These are phyloP conservation scores for Conger conger DNA, from an alignment of 2,113 vertebrate genomes.

Conservation along the genomic window DNA sequence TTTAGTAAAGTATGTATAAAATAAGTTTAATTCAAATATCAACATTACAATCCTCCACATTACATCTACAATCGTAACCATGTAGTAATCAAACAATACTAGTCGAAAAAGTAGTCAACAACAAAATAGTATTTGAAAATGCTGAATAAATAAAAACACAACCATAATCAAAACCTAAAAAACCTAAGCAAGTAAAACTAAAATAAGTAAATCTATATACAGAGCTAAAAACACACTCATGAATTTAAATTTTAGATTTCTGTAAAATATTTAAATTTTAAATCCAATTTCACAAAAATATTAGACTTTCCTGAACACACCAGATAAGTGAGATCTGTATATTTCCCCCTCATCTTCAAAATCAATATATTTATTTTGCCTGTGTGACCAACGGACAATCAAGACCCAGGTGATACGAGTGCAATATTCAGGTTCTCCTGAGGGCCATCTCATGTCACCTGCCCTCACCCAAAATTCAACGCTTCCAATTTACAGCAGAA, in stretches of 20 bases:
- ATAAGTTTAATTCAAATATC: not conserved
- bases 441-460: not conserved
- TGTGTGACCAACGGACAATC: not conserved
- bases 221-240: not conserved
- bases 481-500: too few relatives aligned
- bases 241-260: not conserved
- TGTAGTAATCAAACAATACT: not conserved
- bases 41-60: not conserved
- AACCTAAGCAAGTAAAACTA: not conserved
- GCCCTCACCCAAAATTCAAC: not conserved
- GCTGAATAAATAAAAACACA: not conserved
- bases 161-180: not conserved
- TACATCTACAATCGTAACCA: not conserved
- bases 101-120: not conserved
- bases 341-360: conserved; percentile 5
- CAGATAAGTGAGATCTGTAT: not conserved
- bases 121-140: not conserved
- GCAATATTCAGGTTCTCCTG: not conserved
- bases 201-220: not conserved
- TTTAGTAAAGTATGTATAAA: not conserved
- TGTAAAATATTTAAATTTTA: not conserved
- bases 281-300: not conserved
- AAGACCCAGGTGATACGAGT: not conserved
- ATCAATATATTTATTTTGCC: conserved; percentile 32
- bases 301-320: not conserved